Evolutionary conservation across 1,140 invertebrate species (phyloP), one percentile per base, ranked within the genome.

Genomic region (Zaprionus camerounensis): DNA sequence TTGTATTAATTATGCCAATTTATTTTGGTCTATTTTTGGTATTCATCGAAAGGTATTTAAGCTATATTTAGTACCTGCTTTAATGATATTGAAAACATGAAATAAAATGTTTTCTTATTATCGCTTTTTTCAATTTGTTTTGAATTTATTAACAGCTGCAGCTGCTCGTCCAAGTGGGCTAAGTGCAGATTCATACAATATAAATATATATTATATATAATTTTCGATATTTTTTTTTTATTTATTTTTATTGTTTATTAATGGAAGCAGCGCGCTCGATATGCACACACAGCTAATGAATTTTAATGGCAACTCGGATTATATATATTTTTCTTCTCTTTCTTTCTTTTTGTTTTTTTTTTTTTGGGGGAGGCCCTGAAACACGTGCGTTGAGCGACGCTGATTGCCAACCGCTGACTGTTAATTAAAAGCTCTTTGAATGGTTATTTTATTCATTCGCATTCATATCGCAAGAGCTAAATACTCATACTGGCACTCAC

Each of bases 351-450:
- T 5, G 7, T 67, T 28, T 44, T 31, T 28, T 68, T 56, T 41
- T 49, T 20, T 46, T 1, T 7, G 44, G 9, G 41, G 71, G 38
- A 41, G 38, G 51, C 53, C 38, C 41, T 20, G 31, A 61, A 64
- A 73, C 78, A 77, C 75, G 75, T 77, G 77, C 63, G 74, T 46
- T 11, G 65, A 49, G 53, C 61, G 57, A 36, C 41, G 31, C 17
- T 53, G 71, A 61, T 31, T 61, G 64, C 56, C 34, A 64, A 57
- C 31, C 22, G 68, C 49, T 69, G 77, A 80, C 74, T 80, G 77
- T 56, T 80, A 80, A 80, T 80, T 80, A 80, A 77, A 80, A 72
- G 65, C 74, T 77, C 59, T 77, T 78, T 73, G 53, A 80, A 77
- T 77, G 46, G 36, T 41, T 72, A 77, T 77, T 77, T 72, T 76